Evolutionary conservation across 2,888 invertebrate genomes (phyloP).

Genomic region (Drosophila limbata): DNA sequence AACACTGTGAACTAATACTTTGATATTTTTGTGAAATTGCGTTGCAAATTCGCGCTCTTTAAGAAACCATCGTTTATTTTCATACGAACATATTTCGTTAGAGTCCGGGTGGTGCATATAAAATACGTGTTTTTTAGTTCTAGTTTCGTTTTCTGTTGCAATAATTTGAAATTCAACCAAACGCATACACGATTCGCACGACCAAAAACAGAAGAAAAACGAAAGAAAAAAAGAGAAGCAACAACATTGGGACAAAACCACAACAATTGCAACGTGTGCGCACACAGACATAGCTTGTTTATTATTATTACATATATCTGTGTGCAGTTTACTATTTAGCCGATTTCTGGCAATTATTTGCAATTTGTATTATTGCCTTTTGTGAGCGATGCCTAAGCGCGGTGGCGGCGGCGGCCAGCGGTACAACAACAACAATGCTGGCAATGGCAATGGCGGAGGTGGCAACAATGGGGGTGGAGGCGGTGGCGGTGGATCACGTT

Average conservation of each 20-base stretch:
- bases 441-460: constrained; percentile 43
- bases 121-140: constrained; percentile 3
- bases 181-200: constrained; percentile 3
- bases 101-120: constrained; percentile 3
- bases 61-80: not conserved
- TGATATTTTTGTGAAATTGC: constrained; percentile 59
- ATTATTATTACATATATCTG: constrained; percentile 14
- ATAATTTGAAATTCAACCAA: not conserved
- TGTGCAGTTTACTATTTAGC: constrained; percentile 1
- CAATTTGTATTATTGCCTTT: not conserved
- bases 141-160: not conserved
- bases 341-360: not conserved
- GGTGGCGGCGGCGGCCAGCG: constrained; percentile 67
- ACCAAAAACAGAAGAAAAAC: not conserved
- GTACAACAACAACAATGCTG: constrained; percentile 69
- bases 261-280: constrained; percentile 29
- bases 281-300: constrained; percentile 12
- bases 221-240: not conserved
- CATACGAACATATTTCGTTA: not conserved
- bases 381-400: constrained; percentile 66
- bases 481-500: constrained; percentile 76
- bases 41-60: constrained; percentile 45
- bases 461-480: constrained; percentile 25
- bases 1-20: constrained; percentile 10
- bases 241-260: constrained; percentile 4